Base-by-base conservation (phyloP, 1,140 invertebrate genomes). In the Zaprionus ornatus region DNA sequence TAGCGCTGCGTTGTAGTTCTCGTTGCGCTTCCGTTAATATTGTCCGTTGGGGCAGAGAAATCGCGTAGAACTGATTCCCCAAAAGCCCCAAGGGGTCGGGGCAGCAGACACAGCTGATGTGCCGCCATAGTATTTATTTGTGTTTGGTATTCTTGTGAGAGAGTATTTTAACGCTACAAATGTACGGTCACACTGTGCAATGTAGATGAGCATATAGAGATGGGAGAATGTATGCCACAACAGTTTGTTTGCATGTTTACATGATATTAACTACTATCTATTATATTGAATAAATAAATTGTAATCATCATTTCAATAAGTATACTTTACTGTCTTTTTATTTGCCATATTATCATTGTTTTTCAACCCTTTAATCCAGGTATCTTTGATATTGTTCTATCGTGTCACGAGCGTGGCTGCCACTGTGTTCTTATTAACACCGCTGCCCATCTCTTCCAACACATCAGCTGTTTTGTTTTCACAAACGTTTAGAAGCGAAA, bases 1-100 rank as follows among this genome's bases (percentile, higher is more conserved):
- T 65, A 27, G 45, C 56, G 50, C 56, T 48, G 62, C 40, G 56
- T 21, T 25, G 19, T 59, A 50, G 1, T 23, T 13, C 19, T 50
- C 19, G 45, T 13, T 21, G 19, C 12, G 45, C 12, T 21, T 35
- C 29, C 57, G 19, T 61, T 60, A 21, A 21, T 67, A 32, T 76
- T 68, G 74, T 64, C 63, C 68, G 74, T 68, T 79, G 64, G 42
- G 21, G 27, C 77, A 68, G 74, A 80, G 77, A 77, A 80, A 80
- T 68, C 69, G 75, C 55, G 5, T 42, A 55, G 23, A 77, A 77
- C 74, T 77, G 40, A 76, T 25, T n/a, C 42, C 62, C 57, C 50
- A 23, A 62, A 40, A 25, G 23, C 45, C 74, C 64, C 45, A 62
- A 62, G 52, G 59, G 68, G 57, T 32, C 10, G 42, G 37, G 66